Evolutionary conservation across 2,113 vertebrate species (phyloP).

Genomic region (Syngnathus scovelli): DNA sequence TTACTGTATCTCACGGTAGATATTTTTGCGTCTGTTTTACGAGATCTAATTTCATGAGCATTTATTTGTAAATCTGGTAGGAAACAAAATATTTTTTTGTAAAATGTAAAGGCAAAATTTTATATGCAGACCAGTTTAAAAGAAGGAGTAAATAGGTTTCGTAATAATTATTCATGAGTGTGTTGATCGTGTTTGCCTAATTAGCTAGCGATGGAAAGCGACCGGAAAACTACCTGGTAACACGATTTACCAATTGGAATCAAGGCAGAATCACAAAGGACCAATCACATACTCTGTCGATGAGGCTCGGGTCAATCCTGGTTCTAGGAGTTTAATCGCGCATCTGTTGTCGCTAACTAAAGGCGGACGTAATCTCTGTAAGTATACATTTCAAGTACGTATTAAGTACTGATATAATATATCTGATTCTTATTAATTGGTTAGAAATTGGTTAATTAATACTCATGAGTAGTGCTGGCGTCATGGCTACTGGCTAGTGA

Average conservation of each 20-base stretch:
- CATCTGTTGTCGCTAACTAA: not conserved
- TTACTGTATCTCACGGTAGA: not conserved
- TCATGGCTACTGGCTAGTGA: not conserved
- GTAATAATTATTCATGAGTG: no score
- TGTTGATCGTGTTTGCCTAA: no score
- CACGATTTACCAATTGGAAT: conserved; percentile 9
- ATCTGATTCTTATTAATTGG: not conserved
- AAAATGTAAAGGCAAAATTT: not conserved
- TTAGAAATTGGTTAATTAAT: not conserved
- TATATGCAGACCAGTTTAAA: not conserved
- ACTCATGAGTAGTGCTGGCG: not conserved
- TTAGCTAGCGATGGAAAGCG: no score
- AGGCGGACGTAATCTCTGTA: not conserved
- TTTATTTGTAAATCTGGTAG: not conserved
- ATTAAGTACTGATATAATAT: not conserved
- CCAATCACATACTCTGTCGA: conserved; percentile 31
- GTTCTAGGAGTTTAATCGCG: not conserved
- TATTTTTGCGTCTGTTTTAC: no score
- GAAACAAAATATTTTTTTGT: no score
- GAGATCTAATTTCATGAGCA: no score
- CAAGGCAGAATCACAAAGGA: not conserved
- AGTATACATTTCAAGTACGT: not conserved
- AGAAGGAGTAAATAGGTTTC: not conserved
- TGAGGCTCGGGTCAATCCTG: conserved; percentile 17
- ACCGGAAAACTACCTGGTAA: not conserved